Percentiles rank a stretch among this genome's conserved stretches.
Evolutionary conservation across 2,113 vertebrate species (phyloP).

Genomic region (Podocnemis expansa): DNA sequence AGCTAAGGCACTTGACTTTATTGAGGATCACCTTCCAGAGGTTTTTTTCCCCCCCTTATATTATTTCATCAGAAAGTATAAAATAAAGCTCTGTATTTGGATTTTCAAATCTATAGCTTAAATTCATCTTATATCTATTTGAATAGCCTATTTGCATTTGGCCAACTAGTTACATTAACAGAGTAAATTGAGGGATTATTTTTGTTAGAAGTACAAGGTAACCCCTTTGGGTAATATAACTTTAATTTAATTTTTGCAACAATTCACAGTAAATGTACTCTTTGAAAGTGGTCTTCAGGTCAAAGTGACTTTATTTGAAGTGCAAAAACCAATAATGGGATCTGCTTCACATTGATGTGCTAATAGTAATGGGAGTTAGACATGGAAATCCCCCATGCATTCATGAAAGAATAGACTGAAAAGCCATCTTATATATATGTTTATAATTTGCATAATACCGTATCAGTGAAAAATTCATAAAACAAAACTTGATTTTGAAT

Average conservation of each 20-base stretch:
- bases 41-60: background rate
- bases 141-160: background rate
- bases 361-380: background rate
- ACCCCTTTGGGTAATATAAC: background rate
- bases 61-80: background rate
- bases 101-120: background rate
- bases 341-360: background rate
- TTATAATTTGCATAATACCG: constrained; percentile 14
- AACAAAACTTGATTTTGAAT: background rate
- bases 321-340: background rate
- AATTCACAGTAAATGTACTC: background rate
- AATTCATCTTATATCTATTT: background rate
- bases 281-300: background rate
- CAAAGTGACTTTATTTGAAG: background rate
- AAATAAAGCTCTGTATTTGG: background rate
- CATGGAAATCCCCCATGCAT: background rate
- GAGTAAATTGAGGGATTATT: background rate
- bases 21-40: background rate
- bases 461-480: background rate
- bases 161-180: background rate
- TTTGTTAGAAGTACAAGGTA: background rate
- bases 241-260: background rate
- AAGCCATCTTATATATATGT: constrained; percentile 8
- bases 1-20: background rate
- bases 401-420: background rate